Evolutionary conservation across 1,140 invertebrate species (phyloP).

Genomic region (Himalopsyche phryganea): DNA sequence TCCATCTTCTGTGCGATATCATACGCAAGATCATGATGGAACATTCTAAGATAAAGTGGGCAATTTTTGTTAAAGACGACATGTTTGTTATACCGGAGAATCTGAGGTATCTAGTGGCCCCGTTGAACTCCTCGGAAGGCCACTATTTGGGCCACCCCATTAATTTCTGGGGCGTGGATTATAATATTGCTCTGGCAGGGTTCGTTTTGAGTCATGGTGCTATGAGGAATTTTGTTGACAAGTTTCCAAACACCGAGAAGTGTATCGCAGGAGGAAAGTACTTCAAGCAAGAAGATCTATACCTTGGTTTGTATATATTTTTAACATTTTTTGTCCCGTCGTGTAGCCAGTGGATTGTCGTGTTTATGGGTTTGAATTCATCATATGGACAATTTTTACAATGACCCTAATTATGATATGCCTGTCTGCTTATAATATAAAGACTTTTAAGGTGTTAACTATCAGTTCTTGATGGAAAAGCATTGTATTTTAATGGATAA

Average conservation of each 20-base stretch:
- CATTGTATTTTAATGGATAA: too few relatives aligned
- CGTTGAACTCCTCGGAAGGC: conserved; percentile 40
- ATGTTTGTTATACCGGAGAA: conserved; percentile 53
- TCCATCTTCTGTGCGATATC: conserved; percentile 47
- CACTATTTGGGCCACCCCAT: conserved; percentile 54
- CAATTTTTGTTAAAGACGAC: conserved; percentile 50
- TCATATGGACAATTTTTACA: too few relatives aligned
- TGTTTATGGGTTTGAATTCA: too few relatives aligned
- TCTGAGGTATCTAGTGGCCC: conserved; percentile 45
- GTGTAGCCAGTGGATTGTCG: too few relatives aligned
- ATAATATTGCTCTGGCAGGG: conserved; percentile 53
- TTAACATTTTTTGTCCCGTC: too few relatives aligned
- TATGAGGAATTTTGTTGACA: conserved; percentile 39
- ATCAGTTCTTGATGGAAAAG: too few relatives aligned
- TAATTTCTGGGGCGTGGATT: conserved; percentile 48
- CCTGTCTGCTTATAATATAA: too few relatives aligned
- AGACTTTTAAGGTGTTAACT: too few relatives aligned
- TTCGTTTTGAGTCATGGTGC: conserved; percentile 51
- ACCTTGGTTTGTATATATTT: conserved; percentile 44
- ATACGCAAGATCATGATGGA: conserved; percentile 41
- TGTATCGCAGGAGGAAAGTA: conserved; percentile 49
- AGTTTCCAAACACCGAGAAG: conserved; percentile 44
- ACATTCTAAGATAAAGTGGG: conserved; percentile 41
- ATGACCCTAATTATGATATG: too few relatives aligned
- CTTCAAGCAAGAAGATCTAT: conserved; percentile 58